Percentiles rank a stretch among this genome's conserved stretches.
Evolutionary conservation across 2,113 vertebrate genomes (phyloP).

Genomic region (Python bivittatus): DNA sequence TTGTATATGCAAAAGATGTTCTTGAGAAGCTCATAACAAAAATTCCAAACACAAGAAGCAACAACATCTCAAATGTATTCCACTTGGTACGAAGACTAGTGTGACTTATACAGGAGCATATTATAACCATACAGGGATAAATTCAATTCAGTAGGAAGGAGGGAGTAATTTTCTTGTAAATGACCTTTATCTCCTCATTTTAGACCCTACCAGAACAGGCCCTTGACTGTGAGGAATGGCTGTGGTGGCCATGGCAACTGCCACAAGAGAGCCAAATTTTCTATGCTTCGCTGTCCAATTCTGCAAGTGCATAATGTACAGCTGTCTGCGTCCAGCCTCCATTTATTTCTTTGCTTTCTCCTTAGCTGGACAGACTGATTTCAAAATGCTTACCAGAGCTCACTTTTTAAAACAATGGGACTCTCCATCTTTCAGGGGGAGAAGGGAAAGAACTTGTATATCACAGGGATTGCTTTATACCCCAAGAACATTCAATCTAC

Average conservation of each 20-base stretch:
- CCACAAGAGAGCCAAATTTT: neutral
- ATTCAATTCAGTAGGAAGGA: neutral
- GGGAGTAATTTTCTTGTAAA: neutral
- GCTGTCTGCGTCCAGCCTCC: neutral
- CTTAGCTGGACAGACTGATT: neutral
- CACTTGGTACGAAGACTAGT: neutral
- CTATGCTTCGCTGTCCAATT: neutral
- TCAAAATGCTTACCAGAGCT: neutral
- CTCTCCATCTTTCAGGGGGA: neutral
- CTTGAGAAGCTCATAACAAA: neutral
- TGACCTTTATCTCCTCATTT: neutral
- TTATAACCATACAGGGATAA: neutral
- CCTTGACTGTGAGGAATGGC: neutral
- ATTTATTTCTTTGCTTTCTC: neutral
- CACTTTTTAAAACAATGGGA: neutral
- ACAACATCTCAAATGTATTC: neutral
- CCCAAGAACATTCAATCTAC: neutral
- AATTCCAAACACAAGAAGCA: neutral
- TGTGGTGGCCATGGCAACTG: constrained; percentile 6
- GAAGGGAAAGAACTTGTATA: no score
- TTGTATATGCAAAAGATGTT: neutral
- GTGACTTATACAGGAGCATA: neutral
- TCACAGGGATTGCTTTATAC: neutral
- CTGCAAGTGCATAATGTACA: neutral
- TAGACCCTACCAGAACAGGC: neutral